Base-by-base conservation (phyloP, 2,888 invertebrate genomes). In the Megamerina dolium region DNA sequence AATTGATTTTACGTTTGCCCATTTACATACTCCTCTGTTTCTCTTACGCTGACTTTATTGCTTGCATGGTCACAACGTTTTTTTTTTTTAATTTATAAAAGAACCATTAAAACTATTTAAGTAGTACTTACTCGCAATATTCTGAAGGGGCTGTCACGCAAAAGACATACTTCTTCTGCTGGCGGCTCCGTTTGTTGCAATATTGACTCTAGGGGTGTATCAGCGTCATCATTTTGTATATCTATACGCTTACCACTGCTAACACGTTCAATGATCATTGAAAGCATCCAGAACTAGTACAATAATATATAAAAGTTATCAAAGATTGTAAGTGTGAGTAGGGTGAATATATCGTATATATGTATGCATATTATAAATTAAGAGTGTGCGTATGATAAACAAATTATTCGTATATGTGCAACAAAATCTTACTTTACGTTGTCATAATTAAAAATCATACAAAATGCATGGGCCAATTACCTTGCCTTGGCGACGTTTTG, bases 81-180 rank as follows among this genome's bases (percentile, higher is more conserved):
- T n/a, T n/a, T n/a, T n/a, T n/a, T n/a, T n/a, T n/a, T n/a, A n/a
- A n/a, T n/a, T n/a, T n/a, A n/a, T n/a, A n/a, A n/a, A n/a, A n/a
- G n/a, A n/a, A n/a, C n/a, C n/a, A n/a, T n/a, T n/a, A n/a, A n/a
- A n/a, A n/a, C n/a, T n/a, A n/a, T n/a, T n/a, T n/a, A n/a, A n/a
- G n/a, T n/a, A n/a, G n/a, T 33, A 76, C 70, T 70, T 53, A 70
- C 70, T 63, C 70, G 58, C 37, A 70, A 55, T 61, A 70, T 70
- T 43, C 70, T 60, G 52, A 59, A 70, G 32, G 71, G 69, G 49
- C 68, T 87, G 60, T 87, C 85, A 27, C 80, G 77, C 56, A 88
- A 77, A 12, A 85, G 73, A 59, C 88, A 88, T 5, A 87, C 80
- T 37, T 82, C 59, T 36, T 64, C 66, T n/a, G 41, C 53, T 3